A percentile compares a stretch with the other conserved stretches of the same genome.
Evolutionary conservation across 2,113 vertebrate species (phyloP).

Genomic region (Australoheros scitulus): DNA sequence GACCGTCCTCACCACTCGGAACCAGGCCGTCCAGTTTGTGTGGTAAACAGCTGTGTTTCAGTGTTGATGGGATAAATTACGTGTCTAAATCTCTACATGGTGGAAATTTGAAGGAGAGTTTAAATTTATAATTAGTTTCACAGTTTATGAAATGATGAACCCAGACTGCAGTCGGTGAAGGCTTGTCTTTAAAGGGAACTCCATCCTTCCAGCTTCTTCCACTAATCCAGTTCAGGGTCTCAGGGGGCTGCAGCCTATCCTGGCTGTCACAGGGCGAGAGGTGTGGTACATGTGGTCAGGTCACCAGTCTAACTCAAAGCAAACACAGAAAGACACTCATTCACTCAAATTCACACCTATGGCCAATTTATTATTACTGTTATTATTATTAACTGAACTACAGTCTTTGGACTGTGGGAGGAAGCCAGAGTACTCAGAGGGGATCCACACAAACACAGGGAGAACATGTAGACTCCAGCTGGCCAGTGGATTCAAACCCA

Average conservation of each 20-base stretch:
- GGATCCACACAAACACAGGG: not conserved
- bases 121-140: not conserved
- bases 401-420: not conserved
- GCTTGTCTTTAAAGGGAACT: not conserved
- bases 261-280: too few relatives aligned
- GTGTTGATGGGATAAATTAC: not conserved
- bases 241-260: not conserved
- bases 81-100: not conserved
- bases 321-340: not conserved
- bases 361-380: not conserved
- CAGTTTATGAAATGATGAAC: not conserved
- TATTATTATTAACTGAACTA: not conserved
- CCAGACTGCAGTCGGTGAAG: not conserved
- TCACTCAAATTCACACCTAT: not conserved
- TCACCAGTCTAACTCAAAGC: not conserved
- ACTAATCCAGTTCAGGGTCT: not conserved
- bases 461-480: too few relatives aligned
- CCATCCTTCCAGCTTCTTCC: not conserved
- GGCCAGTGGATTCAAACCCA: too few relatives aligned
- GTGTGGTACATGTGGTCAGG: not conserved
- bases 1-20: constrained; percentile 71
- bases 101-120: not conserved
- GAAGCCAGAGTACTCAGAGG: not conserved
- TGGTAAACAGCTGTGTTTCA: constrained; percentile 77
- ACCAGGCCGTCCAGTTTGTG: constrained; percentile 87